Conservation (phyloP, 2,113 vertebrate genomes). For the Lethenteron reissneri region DNA sequence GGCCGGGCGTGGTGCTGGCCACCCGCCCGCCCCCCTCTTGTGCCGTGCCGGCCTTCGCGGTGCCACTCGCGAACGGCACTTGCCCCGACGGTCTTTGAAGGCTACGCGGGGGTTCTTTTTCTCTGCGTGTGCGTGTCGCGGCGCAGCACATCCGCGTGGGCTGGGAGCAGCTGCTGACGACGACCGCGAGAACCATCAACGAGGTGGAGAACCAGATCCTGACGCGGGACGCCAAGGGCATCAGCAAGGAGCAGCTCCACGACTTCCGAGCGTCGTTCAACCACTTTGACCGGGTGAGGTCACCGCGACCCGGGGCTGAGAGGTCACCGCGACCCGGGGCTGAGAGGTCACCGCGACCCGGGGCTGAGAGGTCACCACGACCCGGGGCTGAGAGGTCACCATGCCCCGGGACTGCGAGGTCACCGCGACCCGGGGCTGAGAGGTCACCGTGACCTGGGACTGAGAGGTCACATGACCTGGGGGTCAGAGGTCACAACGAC, state of each 20-base stretch:
- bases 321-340: no score
- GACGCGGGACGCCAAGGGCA: slow-evolving; percentile 95
- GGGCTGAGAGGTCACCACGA: no score
- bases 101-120: slow-evolving; percentile 1
- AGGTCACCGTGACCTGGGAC: slow-evolving; percentile 19
- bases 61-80: no score
- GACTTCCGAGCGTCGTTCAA: slow-evolving; percentile 97
- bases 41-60: no score
- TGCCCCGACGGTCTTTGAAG: no score
- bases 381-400: slow-evolving; percentile 19
- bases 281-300: slow-evolving; percentile 92
- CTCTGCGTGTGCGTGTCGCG: not conserved
- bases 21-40: no score
- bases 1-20: no score
- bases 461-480: no score
- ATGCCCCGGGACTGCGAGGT: not conserved
- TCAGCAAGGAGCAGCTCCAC: slow-evolving; percentile 94
- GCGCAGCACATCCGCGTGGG: slow-evolving; percentile 82
- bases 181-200: slow-evolving; percentile 88
- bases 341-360: slow-evolving; percentile 20
- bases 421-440: not conserved
- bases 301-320: slow-evolving; percentile 5
- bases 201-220: slow-evolving; percentile 97
- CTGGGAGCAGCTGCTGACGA: slow-evolving; percentile 96
- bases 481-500: slow-evolving; percentile 12